Percentiles rank a stretch among this genome's conserved stretches.
These are phyloP conservation scores for Folsomia manolachei DNA, from an alignment of 2,888 invertebrate genomes.

Conservation along the genomic window DNA sequence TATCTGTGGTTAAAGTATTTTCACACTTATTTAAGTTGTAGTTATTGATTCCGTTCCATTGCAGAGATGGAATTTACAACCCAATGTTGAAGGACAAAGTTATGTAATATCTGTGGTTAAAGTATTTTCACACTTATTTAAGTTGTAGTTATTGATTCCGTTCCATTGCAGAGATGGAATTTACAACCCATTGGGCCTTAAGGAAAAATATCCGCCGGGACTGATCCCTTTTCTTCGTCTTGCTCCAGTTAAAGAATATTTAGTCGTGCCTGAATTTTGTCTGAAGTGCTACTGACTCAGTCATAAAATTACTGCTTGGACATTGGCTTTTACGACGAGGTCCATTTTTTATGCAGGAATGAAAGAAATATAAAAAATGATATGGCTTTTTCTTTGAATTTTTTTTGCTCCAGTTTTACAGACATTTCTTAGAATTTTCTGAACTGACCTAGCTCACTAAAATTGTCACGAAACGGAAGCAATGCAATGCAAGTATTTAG, in stretches of 20 bases:
- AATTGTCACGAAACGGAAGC: not conserved
- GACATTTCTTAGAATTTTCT: conserved; percentile 5
- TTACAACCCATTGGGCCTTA: not conserved
- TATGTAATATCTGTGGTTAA: too few relatives aligned
- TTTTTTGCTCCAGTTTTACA: conserved; percentile 20
- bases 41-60: too few relatives aligned
- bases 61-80: not conserved
- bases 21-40: too few relatives aligned
- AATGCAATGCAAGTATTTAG: too few relatives aligned
- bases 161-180: not conserved
- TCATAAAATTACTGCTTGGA: not conserved
- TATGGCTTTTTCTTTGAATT: conserved; percentile 22
- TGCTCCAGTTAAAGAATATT: not conserved
- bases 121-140: too few relatives aligned
- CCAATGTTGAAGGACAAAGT: too few relatives aligned
- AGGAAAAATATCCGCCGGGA: too few relatives aligned
- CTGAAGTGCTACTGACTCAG: not conserved
- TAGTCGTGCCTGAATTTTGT: too few relatives aligned
- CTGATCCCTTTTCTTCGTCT: not conserved
- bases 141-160: too few relatives aligned
- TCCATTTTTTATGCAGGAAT: not conserved
- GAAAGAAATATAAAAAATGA: conserved; percentile 1
- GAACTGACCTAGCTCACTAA: not conserved
- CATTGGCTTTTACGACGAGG: conserved; percentile 5
- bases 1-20: too few relatives aligned